These are phyloP conservation scores for Thrips palmi DNA, from an alignment of 1,140 invertebrate species.

Conservation along the genomic window DNA sequence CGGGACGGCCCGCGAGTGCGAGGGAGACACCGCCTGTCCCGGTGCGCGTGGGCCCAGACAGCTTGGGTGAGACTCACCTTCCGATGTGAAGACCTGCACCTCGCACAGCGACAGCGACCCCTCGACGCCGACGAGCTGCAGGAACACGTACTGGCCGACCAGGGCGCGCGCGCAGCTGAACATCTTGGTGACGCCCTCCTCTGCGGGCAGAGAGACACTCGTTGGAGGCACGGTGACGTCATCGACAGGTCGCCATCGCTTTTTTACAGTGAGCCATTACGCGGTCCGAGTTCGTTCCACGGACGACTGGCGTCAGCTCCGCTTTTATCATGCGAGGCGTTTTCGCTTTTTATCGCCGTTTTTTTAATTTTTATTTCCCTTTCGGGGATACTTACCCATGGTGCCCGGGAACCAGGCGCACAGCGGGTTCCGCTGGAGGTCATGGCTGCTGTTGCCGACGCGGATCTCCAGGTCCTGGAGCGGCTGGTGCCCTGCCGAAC, in stretches of 20 bases:
- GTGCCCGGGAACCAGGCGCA: slow-evolving; percentile 87
- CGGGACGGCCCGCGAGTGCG: too few species aligned
- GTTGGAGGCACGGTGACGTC: not conserved
- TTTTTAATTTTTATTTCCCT: too few species aligned
- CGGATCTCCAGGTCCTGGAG: slow-evolving; percentile 79
- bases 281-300: too few species aligned
- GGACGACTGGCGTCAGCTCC: too few species aligned
- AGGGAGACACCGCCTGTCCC: too few species aligned
- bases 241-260: slow-evolving; percentile 1
- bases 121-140: slow-evolving; percentile 78
- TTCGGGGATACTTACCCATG: slow-evolving; percentile 54
- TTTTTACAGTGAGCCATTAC: too few species aligned
- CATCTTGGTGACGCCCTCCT: slow-evolving; percentile 77
- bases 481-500: slow-evolving; percentile 55
- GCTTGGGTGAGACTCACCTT: slow-evolving; percentile 57
- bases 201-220: slow-evolving; percentile 25
- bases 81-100: slow-evolving; percentile 78
- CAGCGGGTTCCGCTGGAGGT: slow-evolving; percentile 68
- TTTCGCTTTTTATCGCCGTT: too few species aligned
- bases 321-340: too few species aligned
- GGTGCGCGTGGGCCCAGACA: too few species aligned
- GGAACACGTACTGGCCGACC: slow-evolving; percentile 67
- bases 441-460: slow-evolving; percentile 73
- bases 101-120: slow-evolving; percentile 77
- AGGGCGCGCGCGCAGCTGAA: slow-evolving; percentile 70